Evolutionary conservation across 2,113 vertebrate genomes (phyloP).

Genomic region (Tautogolabrus adspersus): DNA sequence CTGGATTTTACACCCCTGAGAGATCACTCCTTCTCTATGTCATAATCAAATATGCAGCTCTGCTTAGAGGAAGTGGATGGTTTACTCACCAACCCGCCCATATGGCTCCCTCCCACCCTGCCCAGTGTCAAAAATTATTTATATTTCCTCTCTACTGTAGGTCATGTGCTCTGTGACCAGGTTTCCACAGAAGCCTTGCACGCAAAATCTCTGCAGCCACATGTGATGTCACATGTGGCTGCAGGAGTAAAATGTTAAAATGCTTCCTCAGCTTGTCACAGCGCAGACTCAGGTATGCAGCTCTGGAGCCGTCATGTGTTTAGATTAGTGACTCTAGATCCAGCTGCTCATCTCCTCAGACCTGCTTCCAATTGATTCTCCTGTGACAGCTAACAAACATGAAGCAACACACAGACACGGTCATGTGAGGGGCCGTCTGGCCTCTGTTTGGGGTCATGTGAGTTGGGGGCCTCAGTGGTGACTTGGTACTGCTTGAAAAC

Average conservation of each 20-base stretch:
- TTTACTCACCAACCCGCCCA: conserved; percentile 7
- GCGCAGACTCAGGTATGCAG: neutral
- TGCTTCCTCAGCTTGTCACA: neutral
- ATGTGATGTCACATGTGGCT: conserved; percentile 8
- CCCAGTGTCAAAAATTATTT: neutral
- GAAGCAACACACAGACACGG: neutral
- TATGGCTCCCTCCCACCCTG: neutral
- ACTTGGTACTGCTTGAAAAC: neutral
- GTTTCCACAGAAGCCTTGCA: conserved; percentile 11
- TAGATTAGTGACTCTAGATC: neutral
- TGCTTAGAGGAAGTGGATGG: conserved; percentile 8
- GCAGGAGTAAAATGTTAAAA: neutral
- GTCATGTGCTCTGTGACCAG: neutral
- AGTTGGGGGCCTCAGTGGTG: conserved; percentile 7
- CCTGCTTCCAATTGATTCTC: neutral
- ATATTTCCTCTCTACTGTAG: conserved; percentile 1
- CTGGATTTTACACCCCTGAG: neutral
- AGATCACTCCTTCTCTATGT: neutral
- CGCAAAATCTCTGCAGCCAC: too few relatives aligned
- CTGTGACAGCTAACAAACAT: neutral
- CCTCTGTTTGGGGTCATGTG: conserved; percentile 44
- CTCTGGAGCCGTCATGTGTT: neutral
- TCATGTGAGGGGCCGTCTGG: conserved; percentile 42
- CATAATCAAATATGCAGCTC: neutral
- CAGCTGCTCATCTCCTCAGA: neutral